Conservation (phyloP, 2,797 vertebrate species). For the Botia almorhae region DNA sequence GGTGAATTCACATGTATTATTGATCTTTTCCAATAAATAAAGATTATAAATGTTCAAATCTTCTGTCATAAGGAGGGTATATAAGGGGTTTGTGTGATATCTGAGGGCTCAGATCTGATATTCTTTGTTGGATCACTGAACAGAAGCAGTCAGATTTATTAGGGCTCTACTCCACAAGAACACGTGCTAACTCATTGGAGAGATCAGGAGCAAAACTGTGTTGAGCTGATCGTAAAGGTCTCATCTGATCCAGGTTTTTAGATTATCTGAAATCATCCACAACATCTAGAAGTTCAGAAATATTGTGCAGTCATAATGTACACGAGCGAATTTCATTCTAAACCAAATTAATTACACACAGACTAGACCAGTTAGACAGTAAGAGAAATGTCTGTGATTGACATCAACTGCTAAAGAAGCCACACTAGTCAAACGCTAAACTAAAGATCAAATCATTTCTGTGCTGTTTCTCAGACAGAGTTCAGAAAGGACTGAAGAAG, state of each 20-base stretch:
- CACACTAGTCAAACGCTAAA: too few species aligned
- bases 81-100: neutral
- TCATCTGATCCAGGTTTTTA: neutral
- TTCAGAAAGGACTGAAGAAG: neutral
- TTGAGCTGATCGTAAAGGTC: neutral
- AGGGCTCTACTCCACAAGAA: neutral
- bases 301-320: too few species aligned
- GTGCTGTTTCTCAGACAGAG: neutral
- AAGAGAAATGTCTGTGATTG: too few species aligned
- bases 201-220: neutral
- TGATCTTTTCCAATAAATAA: slow-evolving; percentile 51
- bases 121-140: neutral
- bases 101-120: neutral
- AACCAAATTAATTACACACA: too few species aligned
- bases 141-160: neutral
- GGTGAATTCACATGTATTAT: slow-evolving; percentile 50
- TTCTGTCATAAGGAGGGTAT: slow-evolving; percentile 28
- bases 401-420: too few species aligned
- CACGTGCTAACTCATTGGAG: neutral
- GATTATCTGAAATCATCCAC: too few species aligned
- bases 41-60: slow-evolving; percentile 33
- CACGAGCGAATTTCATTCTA: too few species aligned
- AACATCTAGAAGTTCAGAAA: too few species aligned
- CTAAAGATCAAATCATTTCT: slow-evolving; percentile 1
- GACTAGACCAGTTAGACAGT: too few species aligned